These are phyloP conservation scores for Protaetia brevitarsis DNA, from an alignment of 1,140 invertebrate species.

Conservation along the genomic window DNA sequence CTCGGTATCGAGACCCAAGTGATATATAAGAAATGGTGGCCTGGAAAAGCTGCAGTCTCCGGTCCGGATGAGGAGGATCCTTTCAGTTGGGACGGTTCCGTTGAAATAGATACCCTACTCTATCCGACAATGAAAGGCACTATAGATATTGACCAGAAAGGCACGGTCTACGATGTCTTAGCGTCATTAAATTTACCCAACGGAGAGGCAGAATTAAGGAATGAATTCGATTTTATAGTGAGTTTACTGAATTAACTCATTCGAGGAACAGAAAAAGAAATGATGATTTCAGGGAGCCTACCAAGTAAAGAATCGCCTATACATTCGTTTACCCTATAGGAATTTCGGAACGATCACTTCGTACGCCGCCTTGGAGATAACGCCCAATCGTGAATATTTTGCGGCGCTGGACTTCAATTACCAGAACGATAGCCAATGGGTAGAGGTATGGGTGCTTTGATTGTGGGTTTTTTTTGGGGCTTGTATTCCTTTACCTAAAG, in stretches of 20 bases:
- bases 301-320: constrained; percentile 64
- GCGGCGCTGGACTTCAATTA: constrained; percentile 54
- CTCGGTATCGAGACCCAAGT: constrained; percentile 41
- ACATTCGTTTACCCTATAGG: constrained; percentile 61
- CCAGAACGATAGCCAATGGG: constrained; percentile 52
- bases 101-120: constrained; percentile 61
- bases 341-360: constrained; percentile 58
- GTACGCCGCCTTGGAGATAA: constrained; percentile 57
- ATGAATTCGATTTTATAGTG: constrained; percentile 49
- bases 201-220: constrained; percentile 55
- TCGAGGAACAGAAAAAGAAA: neutral
- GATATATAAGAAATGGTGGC: constrained; percentile 37
- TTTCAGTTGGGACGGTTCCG: constrained; percentile 57
- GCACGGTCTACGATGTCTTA: constrained; percentile 52
- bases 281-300: constrained; percentile 53
- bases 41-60: constrained; percentile 28
- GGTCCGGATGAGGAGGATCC: constrained; percentile 46
- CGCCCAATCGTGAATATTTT: constrained; percentile 56
- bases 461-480: constrained; percentile 29
- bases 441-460: constrained; percentile 52
- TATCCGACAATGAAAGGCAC: constrained; percentile 61
- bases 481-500: neutral
- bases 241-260: constrained; percentile 33
- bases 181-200: constrained; percentile 52
- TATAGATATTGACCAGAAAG: constrained; percentile 58